Evolutionary conservation across 1,140 invertebrate genomes (phyloP), one percentile per base, ranked within the genome.

Genomic region (Yoshiicerus persimilis): DNA sequence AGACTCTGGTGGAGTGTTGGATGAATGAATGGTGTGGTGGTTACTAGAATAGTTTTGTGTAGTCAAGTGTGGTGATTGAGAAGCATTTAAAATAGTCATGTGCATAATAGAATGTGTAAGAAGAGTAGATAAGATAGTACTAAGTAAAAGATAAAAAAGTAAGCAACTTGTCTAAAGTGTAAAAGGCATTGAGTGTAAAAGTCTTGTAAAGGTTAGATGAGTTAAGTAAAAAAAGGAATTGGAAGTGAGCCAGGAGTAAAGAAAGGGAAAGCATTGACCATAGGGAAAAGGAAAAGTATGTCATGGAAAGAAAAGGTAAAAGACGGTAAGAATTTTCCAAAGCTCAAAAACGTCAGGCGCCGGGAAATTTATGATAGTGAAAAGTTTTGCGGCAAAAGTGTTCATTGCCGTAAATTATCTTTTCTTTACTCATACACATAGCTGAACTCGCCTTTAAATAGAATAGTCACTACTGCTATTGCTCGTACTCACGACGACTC

Each of bases 401-500:
- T 66, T 56, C 86, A 70, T 87, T 87, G 66, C 64, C 34, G 86
- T 87, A 87, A 87, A 87, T 87, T 70, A 87, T 87, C 56, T 39
- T 70, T 41, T 47, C 85, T 70, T 70, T 86, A 38, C 62, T 38
- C 85, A 80, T 80, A 80, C 75, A 80, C 34, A 80, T 80, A 80
- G 75, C 75, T 36, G 30, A 77, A 32, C 70, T 77, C 62, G 25
- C 56, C 56, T 34, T 75, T 64, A 86, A 87, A 75, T 77, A 77
- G 70, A 77, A 77, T 77, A 77, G 32, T 77, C 70, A 77, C 70
- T 77, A 66, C n/a, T n/a, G n/a, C n/a, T n/a, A 25, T 66, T 30
- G 25, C 64, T 23, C 5, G 62, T 23, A 64, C 62, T 23, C 62
- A 77, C n/a, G 30, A 80, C 34, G 30, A 38, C 16, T 32, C 8